phyloP scores from a whole-genome alignment of 2,888 invertebrate species.

The Anorthoa munda region DNA sequence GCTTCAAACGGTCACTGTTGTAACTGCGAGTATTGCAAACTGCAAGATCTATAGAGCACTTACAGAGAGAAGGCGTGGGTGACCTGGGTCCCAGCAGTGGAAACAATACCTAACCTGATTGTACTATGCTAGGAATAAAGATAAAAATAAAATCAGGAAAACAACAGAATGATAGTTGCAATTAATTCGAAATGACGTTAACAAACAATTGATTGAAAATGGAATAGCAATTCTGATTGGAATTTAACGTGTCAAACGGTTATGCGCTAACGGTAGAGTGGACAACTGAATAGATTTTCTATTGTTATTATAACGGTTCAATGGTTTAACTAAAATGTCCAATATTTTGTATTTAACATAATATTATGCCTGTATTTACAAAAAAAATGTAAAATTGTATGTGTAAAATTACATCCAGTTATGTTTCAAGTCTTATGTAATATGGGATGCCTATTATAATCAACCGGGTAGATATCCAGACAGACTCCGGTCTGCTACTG shows the following conservation, averaged over 20 bases:
- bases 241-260: constrained; percentile 26
- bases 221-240: constrained; percentile 22
- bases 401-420: no score
- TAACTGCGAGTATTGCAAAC: no score
- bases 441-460: no score
- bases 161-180: background rate
- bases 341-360: constrained; percentile 3
- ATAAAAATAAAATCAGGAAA: background rate
- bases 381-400: no score
- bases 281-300: constrained; percentile 14
- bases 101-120: background rate
- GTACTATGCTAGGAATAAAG: background rate
- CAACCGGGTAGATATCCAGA: no score
- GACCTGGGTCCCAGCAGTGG: background rate
- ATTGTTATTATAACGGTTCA: constrained; percentile 5
- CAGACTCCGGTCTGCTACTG: no score
- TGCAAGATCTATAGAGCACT: no score
- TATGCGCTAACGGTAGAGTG: constrained; percentile 7
- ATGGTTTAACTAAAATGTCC: constrained; percentile 17
- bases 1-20: no score
- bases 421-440: no score
- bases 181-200: background rate
- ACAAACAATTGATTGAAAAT: background rate
- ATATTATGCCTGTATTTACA: background rate
- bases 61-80: no score